Evolutionary conservation across 2,888 invertebrate species (phyloP).

Genomic region (Cepaea hortensis): DNA sequence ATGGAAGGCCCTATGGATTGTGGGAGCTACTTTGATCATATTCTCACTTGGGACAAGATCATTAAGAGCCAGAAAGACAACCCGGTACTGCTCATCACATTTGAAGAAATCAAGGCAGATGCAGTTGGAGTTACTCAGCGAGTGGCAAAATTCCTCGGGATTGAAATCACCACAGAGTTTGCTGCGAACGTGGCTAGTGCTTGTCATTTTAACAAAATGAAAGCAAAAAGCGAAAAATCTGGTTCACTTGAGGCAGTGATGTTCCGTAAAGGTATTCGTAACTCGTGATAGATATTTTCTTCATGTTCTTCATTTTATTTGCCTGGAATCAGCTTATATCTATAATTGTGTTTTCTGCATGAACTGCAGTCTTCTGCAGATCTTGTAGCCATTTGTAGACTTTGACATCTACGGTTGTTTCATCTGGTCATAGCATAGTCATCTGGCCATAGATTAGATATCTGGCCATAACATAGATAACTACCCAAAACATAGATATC

Average conservation of each 20-base stretch:
- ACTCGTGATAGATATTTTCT: too few relatives aligned
- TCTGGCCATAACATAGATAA: too few relatives aligned
- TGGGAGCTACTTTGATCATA: constrained; percentile 40
- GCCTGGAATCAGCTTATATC: too few relatives aligned
- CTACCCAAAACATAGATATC: too few relatives aligned
- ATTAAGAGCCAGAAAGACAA: constrained; percentile 5
- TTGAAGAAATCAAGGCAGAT: constrained; percentile 24
- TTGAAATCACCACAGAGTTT: constrained; percentile 13
- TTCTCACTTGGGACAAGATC: constrained; percentile 35
- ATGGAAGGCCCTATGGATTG: constrained; percentile 36
- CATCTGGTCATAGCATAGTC: too few relatives aligned
- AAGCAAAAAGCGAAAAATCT: background rate
- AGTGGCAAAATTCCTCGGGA: constrained; percentile 28
- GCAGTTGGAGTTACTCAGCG: background rate
- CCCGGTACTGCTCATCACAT: constrained; percentile 25
- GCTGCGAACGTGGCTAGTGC: background rate
- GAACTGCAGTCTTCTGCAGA: too few relatives aligned
- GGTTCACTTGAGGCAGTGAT: background rate
- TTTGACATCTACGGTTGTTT: too few relatives aligned
- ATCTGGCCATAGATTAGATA: too few relatives aligned
- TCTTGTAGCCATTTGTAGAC: too few relatives aligned
- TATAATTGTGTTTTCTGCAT: too few relatives aligned
- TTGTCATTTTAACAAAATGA: constrained; percentile 28
- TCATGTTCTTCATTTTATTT: too few relatives aligned
- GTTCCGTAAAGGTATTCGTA: background rate